phyloP scores from a whole-genome alignment of 2,888 invertebrate genomes.

The Cyrtodaria siliqua region DNA sequence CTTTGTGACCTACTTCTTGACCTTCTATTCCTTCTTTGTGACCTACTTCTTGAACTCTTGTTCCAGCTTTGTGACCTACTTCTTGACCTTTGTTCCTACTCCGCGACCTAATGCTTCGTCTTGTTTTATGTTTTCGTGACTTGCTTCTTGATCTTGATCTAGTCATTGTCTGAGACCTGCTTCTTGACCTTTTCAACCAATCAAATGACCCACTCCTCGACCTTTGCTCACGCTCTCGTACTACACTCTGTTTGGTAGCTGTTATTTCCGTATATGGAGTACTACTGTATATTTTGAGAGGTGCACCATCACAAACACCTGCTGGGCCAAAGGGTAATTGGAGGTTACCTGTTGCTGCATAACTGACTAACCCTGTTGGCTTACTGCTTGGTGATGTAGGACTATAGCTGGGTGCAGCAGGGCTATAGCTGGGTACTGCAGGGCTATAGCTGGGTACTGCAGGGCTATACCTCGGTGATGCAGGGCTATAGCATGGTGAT shows the following conservation, averaged over 20 bases:
- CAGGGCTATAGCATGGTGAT: neutral
- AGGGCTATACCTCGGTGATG: neutral
- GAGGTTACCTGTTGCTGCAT: neutral
- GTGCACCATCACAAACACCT: neutral
- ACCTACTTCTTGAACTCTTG: conserved; percentile 14
- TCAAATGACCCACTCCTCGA: neutral
- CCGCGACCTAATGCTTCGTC: conserved; percentile 5
- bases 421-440: conserved; percentile 1
- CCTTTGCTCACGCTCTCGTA: too few species aligned
- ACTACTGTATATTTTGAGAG: too few species aligned
- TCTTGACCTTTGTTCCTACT: conserved; percentile 9
- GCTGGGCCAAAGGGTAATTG: neutral
- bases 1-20: too few species aligned
- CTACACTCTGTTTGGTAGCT: too few species aligned
- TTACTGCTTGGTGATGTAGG: conserved; percentile 29
- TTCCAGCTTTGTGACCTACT: neutral
- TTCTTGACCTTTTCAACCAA: conserved; percentile 10
- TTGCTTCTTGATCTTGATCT: neutral
- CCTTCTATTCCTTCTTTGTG: neutral
- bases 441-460: neutral
- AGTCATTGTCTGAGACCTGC: conserved; percentile 13
- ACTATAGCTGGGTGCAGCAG: conserved; percentile 4
- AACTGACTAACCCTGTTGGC: conserved; percentile 21
- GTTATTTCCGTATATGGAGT: too few species aligned
- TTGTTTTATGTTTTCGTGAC: conserved; percentile 3